phyloP scores from a whole-genome alignment of 2,113 vertebrate genomes.

The Platycercus adscitus region DNA sequence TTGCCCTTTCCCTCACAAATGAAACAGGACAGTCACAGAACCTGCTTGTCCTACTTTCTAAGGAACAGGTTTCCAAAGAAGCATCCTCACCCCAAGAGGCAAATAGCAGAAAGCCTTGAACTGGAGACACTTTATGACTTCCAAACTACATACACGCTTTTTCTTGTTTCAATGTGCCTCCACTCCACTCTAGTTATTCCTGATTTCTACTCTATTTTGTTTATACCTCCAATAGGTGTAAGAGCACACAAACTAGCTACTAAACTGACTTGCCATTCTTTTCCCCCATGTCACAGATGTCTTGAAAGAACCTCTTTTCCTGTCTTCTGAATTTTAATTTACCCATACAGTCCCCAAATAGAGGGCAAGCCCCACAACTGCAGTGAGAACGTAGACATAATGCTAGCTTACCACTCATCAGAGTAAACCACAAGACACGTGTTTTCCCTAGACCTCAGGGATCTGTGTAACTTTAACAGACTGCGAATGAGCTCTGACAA shows the following conservation, averaged over 20 bases:
- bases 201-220: not conserved
- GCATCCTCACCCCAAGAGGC: not conserved
- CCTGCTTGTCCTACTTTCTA: not conserved
- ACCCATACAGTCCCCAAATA: not conserved
- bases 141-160: not conserved
- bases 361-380: not conserved
- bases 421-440: fast-evolving
- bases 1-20: not conserved
- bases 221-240: not conserved
- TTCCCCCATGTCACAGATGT: not conserved
- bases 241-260: not conserved
- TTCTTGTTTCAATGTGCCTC: not conserved
- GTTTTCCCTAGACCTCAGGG: not conserved
- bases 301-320: not conserved
- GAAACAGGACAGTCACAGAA: not conserved
- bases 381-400: not conserved
- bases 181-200: not conserved
- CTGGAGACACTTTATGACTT: not conserved
- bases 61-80: not conserved
- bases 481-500: not conserved
- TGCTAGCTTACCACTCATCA: not conserved
- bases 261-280: not conserved
- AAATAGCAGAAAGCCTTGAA: not conserved
- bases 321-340: not conserved
- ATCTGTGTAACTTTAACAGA: not conserved